Evolutionary conservation across 2,888 invertebrate species (phyloP).

Genomic region (Brachypalpus laphriformis): DNA sequence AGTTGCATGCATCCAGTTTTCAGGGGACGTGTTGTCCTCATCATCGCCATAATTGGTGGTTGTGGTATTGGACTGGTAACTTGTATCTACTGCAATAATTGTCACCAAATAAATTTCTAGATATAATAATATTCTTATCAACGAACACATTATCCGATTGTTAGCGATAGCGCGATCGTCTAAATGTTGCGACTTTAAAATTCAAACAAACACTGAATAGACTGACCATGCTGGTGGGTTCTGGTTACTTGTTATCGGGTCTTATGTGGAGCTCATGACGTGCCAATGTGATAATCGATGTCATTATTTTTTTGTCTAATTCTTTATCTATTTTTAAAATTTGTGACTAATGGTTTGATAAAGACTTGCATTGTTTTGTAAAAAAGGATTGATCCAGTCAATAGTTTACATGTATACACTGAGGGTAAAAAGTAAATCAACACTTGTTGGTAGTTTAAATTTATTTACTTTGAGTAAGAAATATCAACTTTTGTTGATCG

Average conservation of each 20-base stretch:
- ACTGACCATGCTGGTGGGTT: neutral
- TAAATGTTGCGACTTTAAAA: constrained; percentile 39
- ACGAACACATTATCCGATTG: neutral
- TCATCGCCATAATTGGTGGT: too few species aligned
- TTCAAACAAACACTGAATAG: constrained; percentile 35
- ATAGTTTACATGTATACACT: too few species aligned
- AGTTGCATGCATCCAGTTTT: too few species aligned
- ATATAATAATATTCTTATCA: constrained; percentile 1
- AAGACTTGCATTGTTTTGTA: too few species aligned
- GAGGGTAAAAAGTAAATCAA: too few species aligned
- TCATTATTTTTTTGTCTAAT: too few species aligned
- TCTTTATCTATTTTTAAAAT: too few species aligned
- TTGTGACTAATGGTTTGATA: too few species aligned
- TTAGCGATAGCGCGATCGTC: neutral
- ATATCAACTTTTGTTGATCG: too few species aligned
- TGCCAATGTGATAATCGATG: neutral
- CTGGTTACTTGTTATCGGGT: constrained; percentile 13
- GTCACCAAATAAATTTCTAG: neutral
- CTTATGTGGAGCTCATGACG: neutral
- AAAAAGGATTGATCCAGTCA: too few species aligned
- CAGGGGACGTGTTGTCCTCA: neutral
- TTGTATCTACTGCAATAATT: neutral
- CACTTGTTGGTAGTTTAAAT: too few species aligned
- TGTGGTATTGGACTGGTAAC: neutral
- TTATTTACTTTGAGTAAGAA: too few species aligned